Percentiles rank a stretch among this genome's conserved stretches.
Evolutionary conservation across 2,797 vertebrate genomes (phyloP).

Genomic region (Steatocranus sp.): DNA sequence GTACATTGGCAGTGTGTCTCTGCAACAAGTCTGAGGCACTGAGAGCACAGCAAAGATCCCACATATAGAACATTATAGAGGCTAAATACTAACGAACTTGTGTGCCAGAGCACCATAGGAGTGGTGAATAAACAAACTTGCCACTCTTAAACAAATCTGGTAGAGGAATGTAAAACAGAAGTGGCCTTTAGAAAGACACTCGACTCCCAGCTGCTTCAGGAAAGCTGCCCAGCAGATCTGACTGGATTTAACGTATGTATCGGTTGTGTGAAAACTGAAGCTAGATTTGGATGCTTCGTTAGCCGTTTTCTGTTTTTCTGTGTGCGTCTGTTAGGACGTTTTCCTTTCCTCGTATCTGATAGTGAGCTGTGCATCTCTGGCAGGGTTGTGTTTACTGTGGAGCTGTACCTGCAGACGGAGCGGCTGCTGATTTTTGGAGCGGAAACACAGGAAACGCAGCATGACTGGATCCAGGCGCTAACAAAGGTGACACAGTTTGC

Average conservation of each 20-base stretch:
- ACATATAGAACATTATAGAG: background rate
- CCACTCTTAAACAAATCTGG: background rate
- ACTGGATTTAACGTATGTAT: background rate
- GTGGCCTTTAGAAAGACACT: background rate
- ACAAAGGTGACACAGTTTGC: conserved; percentile 81
- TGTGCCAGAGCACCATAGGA: background rate
- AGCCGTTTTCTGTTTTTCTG: background rate
- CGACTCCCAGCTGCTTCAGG: background rate
- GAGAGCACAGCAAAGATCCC: background rate
- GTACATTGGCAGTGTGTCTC: background rate
- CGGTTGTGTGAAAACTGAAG: background rate
- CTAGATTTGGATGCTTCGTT: background rate
- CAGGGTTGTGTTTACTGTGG: conserved; percentile 88
- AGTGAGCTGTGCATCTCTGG: background rate
- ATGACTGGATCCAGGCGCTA: conserved; percentile 88
- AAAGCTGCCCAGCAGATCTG: background rate
- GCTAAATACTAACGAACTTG: background rate
- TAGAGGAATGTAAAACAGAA: background rate
- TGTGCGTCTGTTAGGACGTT: background rate
- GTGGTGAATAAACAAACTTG: background rate
- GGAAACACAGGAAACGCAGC: conserved; percentile 83
- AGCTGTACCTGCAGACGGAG: conserved; percentile 89
- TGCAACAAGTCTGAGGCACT: background rate
- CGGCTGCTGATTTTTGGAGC: conserved; percentile 85
- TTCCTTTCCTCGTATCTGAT: background rate